Evolutionary conservation across 2,113 vertebrate species (phyloP), one percentile per base, ranked within the genome.

Genomic region (Cynoglossus semilaevis): DNA sequence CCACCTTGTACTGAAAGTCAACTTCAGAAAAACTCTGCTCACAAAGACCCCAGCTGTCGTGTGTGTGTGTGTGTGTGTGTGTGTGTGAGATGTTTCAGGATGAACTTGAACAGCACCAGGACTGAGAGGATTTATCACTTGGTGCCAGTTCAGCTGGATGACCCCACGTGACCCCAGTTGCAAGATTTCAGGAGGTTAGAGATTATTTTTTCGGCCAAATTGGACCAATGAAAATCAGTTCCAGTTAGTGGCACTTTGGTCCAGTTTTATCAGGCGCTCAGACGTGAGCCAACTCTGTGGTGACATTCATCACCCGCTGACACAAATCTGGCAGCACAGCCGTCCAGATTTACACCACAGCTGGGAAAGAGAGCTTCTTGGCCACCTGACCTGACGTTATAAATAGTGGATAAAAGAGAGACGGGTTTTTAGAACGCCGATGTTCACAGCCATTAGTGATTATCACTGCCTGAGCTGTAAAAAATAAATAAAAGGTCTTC

Each of bases 231-330:
- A 35, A 43, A 35, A n/a, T 54, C 35, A 17, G 7, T 17, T 47
- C 22, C 36, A 17, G 35, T 10, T 47, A 54, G 51, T 34, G 43
- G 18, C 13, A 49, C 52, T 49, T 35, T 37, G 47, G 63, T 58
- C 47, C 40, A 46, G 41, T 29, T 38, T 67, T 41, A 59, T 15
- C 10, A 22, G 9, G 16, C 22, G 40, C 22, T 29, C 22, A 29
- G 22, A 37, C 40, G 34, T 47, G 18, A 47, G 44, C 19, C 36
- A 18, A 3, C 15, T 51, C 48, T 46, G 8, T 45, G 2, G 5
- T 50, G 43, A 51, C 54, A 51, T 67, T 49, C 35, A 47, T 60
- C 19, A 42, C 43, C 43, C 15, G 36, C 50, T 36, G 55, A 52
- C 41, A 37, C 34, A 59, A 17, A 9, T 59, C 45, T 58, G 55